Percentiles rank a stretch among this genome's conserved stretches.
phyloP scores from a whole-genome alignment of 2,888 invertebrate species.

The Stegophylla sp. region DNA sequence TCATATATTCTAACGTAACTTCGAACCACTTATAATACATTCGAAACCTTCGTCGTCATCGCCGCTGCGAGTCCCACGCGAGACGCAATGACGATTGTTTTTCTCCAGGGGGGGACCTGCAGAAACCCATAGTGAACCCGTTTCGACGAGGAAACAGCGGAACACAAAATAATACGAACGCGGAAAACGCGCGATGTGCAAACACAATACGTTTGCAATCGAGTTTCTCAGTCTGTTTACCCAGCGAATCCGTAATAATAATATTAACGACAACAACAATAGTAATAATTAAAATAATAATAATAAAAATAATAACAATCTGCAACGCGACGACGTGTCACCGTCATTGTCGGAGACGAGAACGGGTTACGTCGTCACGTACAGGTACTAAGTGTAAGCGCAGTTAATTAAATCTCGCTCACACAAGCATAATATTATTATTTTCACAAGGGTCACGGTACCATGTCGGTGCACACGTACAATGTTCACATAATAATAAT shows the following conservation, averaged over 20 bases:
- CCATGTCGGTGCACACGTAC: not conserved
- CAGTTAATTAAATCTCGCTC: not conserved
- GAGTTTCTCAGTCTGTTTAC: not conserved
- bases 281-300: not conserved
- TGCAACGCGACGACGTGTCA: not conserved
- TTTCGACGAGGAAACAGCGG: too few relatives aligned
- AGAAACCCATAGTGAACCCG: too few relatives aligned
- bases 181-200: too few relatives aligned
- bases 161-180: too few relatives aligned
- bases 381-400: not conserved
- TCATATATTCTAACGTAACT: too few relatives aligned
- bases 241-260: conserved; percentile 1
- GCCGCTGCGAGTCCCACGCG: too few relatives aligned
- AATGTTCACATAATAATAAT: not conserved
- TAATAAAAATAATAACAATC: not conserved
- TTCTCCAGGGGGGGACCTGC: too few relatives aligned
- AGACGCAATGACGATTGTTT: too few relatives aligned
- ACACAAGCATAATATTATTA: not conserved
- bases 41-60: too few relatives aligned
- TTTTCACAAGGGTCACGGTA: not conserved
- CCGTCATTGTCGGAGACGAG: not conserved
- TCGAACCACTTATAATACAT: too few relatives aligned
- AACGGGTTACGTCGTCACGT: not conserved
- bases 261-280: not conserved
- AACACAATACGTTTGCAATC: too few relatives aligned